Evolutionary conservation across 2,888 invertebrate genomes (phyloP), one percentile per base, ranked within the genome.

Genomic region (Amphimallon solstitiale): DNA sequence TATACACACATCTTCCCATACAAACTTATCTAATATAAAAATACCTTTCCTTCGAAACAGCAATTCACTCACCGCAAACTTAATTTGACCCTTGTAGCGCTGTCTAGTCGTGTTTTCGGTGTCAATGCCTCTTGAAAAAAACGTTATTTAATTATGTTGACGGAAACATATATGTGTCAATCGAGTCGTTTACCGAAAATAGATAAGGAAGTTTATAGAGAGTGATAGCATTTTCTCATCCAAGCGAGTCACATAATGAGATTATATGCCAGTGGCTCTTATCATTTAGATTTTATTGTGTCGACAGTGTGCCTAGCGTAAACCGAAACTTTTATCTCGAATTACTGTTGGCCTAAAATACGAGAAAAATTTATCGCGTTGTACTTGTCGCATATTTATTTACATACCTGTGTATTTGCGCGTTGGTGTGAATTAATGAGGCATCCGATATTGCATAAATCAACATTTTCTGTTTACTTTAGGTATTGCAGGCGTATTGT

Each of bases 121-220:
- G 54, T 54, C 54, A 54, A 54, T 54, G 40, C 21, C 54, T 54
- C 40, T 54, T n/a, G 54, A 54, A 40, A 54, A 52, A 54, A 54
- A 40, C 40, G 54, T 54, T 54, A 54, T 54, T 54, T 54, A 54
- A 54, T 54, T 54, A 21, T 54, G 54, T 54, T 54, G 54, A 54
- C 40, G 54, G 54, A 54, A 54, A 21, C 52, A 23, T 54, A 54
- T 54, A 21, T 54, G 38, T 54, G 54, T 54, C 54, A 54, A 21
- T 40, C 40, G 54, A 21, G 7, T 54, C 54, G 40, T 54, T 54
- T 12, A 40, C 40, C 14, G 40, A 54, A 38, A 54, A 12, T 54
- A 54, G 54, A 54, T 54, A 54, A 54, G 54, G 40, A 54, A 54
- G 54, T 54, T 54, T 54, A 23, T 21, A n/a, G n/a, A 52, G 5